Percentiles rank a stretch among this genome's conserved stretches.
These are phyloP conservation scores for Poecilia picta DNA, from an alignment of 2,797 vertebrate species.

Conservation along the genomic window DNA sequence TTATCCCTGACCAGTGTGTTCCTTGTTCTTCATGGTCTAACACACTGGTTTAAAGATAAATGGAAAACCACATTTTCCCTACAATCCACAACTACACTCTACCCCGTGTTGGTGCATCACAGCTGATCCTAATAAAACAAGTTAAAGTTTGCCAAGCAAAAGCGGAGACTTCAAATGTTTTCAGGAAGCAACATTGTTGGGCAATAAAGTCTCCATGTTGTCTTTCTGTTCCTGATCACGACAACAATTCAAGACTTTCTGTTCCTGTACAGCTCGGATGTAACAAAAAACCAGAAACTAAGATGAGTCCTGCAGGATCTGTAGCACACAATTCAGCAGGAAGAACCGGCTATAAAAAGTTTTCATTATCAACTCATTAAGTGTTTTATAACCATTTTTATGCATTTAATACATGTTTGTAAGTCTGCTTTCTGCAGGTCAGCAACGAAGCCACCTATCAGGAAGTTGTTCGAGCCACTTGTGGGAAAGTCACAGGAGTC, in stretches of 20 bases:
- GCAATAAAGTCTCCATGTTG: constrained; percentile 15
- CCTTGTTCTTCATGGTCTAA: background rate
- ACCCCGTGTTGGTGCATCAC: background rate
- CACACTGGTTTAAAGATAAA: background rate
- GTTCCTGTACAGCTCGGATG: constrained; percentile 14
- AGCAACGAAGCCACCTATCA: constrained; percentile 95
- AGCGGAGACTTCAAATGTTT: background rate
- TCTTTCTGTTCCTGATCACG: constrained; percentile 11
- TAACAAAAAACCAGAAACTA: background rate
- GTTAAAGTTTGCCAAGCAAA: background rate
- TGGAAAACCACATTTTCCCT: background rate
- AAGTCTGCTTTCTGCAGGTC: constrained; percentile 70
- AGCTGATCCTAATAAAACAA: background rate
- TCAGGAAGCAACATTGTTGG: constrained; percentile 1
- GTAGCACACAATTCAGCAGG: background rate
- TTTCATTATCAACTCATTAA: no score
- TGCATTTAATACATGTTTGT: background rate
- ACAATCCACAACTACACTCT: background rate
- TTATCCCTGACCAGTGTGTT: background rate
- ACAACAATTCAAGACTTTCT: constrained; percentile 10
- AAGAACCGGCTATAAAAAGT: background rate
- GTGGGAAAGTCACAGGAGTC: constrained; percentile 88
- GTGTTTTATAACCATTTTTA: background rate
- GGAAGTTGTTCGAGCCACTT: constrained; percentile 95
- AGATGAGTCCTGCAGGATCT: background rate